Conservation (phyloP, 2,797 vertebrate genomes). For the Pampus argenteus region DNA sequence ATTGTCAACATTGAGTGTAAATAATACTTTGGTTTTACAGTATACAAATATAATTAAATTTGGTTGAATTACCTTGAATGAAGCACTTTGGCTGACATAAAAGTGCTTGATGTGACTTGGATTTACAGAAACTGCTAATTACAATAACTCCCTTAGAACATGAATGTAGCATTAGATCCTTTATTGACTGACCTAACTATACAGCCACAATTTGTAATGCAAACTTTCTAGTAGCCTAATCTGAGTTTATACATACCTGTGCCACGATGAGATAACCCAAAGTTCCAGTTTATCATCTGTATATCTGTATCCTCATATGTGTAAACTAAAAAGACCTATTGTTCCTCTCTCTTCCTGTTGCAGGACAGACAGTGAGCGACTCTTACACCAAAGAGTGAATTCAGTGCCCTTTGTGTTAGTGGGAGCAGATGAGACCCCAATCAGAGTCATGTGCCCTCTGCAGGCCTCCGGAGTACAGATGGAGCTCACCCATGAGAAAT, state of each 20-base stretch:
- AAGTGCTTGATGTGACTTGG: too few species aligned
- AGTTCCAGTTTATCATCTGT: neutral
- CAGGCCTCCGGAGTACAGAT: conserved; percentile 83
- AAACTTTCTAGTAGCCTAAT: neutral
- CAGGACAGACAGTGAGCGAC: conserved; percentile 88
- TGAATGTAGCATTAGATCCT: too few species aligned
- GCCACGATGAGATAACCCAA: neutral
- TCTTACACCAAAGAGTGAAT: conserved; percentile 86
- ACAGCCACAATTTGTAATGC: too few species aligned
- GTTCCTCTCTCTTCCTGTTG: neutral
- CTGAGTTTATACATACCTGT: neutral
- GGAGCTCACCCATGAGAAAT: conserved; percentile 89
- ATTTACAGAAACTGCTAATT: too few species aligned
- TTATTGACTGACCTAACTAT: neutral
- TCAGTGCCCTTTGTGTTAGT: conserved; percentile 86
- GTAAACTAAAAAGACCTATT: neutral
- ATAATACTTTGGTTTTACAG: too few species aligned
- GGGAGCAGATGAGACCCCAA: conserved; percentile 66
- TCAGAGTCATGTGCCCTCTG: conserved; percentile 86
- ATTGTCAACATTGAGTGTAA: too few species aligned
- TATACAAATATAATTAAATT: too few species aligned
- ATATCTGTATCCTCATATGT: neutral
- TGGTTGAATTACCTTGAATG: too few species aligned
- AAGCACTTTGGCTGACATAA: too few species aligned
- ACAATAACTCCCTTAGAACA: too few species aligned